These are phyloP conservation scores for Pogonus chalceus DNA, from an alignment of 1,140 invertebrate genomes.

Conservation along the genomic window DNA sequence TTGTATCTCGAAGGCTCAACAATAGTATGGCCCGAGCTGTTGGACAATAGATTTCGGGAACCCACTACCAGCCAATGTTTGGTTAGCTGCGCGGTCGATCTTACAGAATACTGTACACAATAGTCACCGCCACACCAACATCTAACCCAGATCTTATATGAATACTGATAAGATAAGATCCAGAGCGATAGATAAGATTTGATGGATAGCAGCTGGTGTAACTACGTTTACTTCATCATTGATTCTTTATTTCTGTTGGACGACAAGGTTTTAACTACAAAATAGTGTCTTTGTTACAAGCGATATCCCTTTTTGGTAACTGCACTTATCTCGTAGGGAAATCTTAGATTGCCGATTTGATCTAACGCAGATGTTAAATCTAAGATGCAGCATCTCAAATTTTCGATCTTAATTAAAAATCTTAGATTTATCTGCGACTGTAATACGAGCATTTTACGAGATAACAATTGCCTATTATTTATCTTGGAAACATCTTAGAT, in stretches of 20 bases:
- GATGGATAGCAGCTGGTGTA: background rate
- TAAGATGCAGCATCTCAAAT: background rate
- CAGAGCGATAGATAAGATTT: constrained; percentile 1
- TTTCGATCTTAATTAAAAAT: constrained; percentile 8
- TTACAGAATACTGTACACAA: background rate
- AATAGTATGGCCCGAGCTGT: background rate
- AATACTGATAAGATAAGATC: background rate
- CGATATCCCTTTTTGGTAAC: background rate
- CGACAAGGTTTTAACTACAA: background rate
- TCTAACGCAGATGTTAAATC: background rate
- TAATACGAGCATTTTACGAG: background rate
- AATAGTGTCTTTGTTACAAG: background rate
- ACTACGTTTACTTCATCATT: no score
- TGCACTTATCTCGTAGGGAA: background rate
- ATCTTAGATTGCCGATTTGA: background rate
- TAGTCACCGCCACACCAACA: background rate
- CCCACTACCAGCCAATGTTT: background rate
- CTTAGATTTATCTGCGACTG: background rate
- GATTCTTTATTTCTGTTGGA: background rate
- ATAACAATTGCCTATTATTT: no score
- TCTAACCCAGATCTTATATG: background rate
- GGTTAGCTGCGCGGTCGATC: constrained; percentile 1
- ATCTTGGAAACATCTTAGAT: no score
- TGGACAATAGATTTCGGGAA: background rate
- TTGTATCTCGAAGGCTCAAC: constrained; percentile 1